These are phyloP conservation scores for Fulmarus glacialis DNA, from an alignment of 2,113 vertebrate species.

Conservation along the genomic window DNA sequence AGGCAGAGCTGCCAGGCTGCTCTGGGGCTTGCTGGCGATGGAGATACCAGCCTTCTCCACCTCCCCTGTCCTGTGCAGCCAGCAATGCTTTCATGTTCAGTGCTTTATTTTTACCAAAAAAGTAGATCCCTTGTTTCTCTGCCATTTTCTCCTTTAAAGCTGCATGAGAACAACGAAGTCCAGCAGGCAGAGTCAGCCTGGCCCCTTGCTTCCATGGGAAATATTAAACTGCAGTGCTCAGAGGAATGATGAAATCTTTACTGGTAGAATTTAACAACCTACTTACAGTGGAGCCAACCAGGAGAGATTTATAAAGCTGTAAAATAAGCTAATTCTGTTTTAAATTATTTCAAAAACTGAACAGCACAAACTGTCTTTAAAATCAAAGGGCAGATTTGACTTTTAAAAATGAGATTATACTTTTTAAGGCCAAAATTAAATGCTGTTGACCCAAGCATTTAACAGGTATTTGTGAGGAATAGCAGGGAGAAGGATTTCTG, in stretches of 20 bases:
- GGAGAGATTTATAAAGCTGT: slow-evolving; percentile 28
- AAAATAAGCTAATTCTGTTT: slow-evolving; percentile 34
- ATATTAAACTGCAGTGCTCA: neutral
- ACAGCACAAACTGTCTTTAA: neutral
- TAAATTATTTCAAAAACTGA: slow-evolving; percentile 18
- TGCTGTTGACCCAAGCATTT: neutral
- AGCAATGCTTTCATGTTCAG: neutral
- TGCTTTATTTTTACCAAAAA: neutral
- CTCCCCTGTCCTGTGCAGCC: neutral
- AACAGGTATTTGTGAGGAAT: neutral
- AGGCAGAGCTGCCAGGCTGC: neutral
- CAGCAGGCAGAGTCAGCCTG: neutral
- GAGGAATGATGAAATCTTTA: slow-evolving; percentile 26
- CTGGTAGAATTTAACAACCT: slow-evolving; percentile 36
- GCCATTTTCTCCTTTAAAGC: neutral
- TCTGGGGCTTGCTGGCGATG: neutral
- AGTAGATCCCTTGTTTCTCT: neutral
- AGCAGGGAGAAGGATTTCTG: neutral
- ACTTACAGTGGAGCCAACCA: neutral
- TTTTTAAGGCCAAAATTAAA: neutral
- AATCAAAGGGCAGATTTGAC: slow-evolving; percentile 23
- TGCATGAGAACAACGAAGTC: neutral
- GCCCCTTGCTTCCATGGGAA: neutral
- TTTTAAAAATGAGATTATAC: neutral
- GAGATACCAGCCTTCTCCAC: neutral